These are phyloP conservation scores for Scomber colias DNA, from an alignment of 2,113 vertebrate genomes.

Conservation along the genomic window DNA sequence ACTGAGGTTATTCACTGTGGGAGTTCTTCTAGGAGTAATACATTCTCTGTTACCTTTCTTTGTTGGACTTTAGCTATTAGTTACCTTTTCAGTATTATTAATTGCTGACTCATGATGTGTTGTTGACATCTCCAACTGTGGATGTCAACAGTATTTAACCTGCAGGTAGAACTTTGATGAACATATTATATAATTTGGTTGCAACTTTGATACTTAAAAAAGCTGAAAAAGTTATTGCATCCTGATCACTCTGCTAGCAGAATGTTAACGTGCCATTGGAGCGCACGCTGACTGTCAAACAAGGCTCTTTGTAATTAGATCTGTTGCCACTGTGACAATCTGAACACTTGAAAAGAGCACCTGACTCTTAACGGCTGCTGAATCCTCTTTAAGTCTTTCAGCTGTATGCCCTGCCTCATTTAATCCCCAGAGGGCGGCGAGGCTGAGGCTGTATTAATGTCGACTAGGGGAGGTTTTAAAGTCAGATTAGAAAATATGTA, in stretches of 20 bases:
- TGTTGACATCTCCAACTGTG: no score
- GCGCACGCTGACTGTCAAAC: conserved; percentile 27
- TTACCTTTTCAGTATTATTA: not conserved
- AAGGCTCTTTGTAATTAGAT: conserved; percentile 42
- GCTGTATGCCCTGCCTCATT: not conserved
- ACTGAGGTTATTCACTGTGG: no score
- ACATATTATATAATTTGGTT: not conserved
- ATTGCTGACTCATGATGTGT: no score
- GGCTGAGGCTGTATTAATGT: conserved; percentile 50
- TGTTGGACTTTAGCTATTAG: no score
- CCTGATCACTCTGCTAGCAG: not conserved
- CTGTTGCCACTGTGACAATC: conserved; percentile 26
- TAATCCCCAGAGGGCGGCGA: conserved; percentile 41
- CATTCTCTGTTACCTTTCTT: no score
- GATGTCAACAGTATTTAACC: no score
- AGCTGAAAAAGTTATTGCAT: not conserved
- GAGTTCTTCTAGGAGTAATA: no score
- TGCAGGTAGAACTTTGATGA: no score
- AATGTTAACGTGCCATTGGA: conserved; percentile 40
- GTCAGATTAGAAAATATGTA: conserved; percentile 60
- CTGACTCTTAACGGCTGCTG: conserved; percentile 16
- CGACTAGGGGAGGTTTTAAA: conserved; percentile 42
- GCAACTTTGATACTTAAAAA: not conserved
- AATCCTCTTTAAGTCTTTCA: conserved; percentile 12
- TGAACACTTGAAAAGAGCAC: conserved; percentile 14